Evolutionary conservation across 2,888 invertebrate species (phyloP).

Genomic region (Cosmia pyralina): DNA sequence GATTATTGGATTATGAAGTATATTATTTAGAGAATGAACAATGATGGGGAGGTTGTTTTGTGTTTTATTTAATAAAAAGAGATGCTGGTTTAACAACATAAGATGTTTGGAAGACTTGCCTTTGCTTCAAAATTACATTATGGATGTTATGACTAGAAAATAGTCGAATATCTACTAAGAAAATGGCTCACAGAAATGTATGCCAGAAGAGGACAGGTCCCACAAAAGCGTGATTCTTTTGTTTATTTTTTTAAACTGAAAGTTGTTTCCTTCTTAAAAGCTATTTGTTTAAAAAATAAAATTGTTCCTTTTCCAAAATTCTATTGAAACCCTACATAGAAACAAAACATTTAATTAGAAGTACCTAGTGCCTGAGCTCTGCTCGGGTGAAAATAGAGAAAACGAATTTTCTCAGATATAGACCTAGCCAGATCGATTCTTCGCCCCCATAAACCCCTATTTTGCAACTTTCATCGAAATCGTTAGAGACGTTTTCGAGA

Average conservation of each 20-base stretch:
- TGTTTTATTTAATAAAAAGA: background rate
- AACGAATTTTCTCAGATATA: too few relatives aligned
- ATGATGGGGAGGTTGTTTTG: background rate
- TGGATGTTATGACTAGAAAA: background rate
- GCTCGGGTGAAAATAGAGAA: too few relatives aligned
- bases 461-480: too few relatives aligned
- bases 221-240: background rate
- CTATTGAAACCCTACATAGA: background rate
- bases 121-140: background rate
- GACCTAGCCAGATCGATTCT: too few relatives aligned
- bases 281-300: background rate
- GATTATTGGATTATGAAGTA: slow-evolving; percentile 4
- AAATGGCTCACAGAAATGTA: background rate
- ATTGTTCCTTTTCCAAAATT: background rate
- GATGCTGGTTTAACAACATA: background rate
- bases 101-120: background rate
- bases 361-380: too few relatives aligned
- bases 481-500: too few relatives aligned
- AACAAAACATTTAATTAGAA: background rate
- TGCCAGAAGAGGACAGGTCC: background rate
- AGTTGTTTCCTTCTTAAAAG: background rate
- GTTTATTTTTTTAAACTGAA: background rate
- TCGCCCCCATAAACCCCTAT: too few relatives aligned
- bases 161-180: background rate
- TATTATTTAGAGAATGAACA: background rate